Evolutionary conservation across 2,113 vertebrate species (phyloP), one percentile per base, ranked within the genome.

Genomic region (Passer domesticus): DNA sequence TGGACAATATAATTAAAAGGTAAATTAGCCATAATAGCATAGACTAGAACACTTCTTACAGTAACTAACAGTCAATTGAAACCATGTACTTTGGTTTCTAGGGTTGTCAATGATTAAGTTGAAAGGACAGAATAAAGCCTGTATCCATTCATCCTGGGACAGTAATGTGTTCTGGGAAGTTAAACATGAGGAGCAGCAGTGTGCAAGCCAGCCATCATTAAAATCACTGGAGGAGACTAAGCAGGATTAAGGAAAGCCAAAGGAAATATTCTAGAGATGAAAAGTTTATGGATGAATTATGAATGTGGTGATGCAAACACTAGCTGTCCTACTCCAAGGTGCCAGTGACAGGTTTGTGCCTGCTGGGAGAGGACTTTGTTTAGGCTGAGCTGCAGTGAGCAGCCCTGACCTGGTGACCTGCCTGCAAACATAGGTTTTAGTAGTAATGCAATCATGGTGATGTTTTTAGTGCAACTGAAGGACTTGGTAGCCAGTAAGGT

Each of bases 1-100:
- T 76, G 92, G 94, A 92, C 96, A 96, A 96, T 95, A 95, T 96
- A 96, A 97, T 97, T 97, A 97, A 97, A 97, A 97, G 94, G 89
- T 96, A 96, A 97, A 97, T 96, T 96, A 97, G 84, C 91, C 93
- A 92, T 97, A 94, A 96, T 96, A 76, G 87, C 58, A 76, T 50
- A 85, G 92, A 87, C 94, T 85, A 92, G 86, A 72, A 94, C 90
- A 80, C 87, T 94, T 96, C 87, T 96, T 96, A 93, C 89, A 94
- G 92, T 97, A 97, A 95, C 95, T 96, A 96, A 97, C 59, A 81
- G 89, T 96, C 95, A 97, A 94, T 95, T 97, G 96, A 96, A 97
- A 90, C 66, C 95, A 66, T 94, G 93, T 94, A 94, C 91, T 89
- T 85, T 75, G 85, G 85, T 92, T 96, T 95, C 87, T 86, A 81